These are phyloP conservation scores for Hestina assimilis DNA, from an alignment of 1,140 invertebrate species.

Conservation along the genomic window DNA sequence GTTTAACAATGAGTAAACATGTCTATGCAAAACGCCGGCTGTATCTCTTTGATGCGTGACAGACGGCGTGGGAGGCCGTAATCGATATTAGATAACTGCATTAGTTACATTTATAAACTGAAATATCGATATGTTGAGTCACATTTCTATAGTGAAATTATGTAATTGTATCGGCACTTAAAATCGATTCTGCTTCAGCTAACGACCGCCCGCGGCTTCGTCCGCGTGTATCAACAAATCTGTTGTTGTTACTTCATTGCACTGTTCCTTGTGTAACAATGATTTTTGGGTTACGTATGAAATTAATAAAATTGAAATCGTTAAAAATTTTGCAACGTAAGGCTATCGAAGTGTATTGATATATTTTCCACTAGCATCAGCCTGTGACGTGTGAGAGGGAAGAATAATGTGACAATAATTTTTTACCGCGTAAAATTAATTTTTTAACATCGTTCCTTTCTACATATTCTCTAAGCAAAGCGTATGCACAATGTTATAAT, in stretches of 20 bases:
- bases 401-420: no score
- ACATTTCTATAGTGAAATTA: constrained; percentile 37
- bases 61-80: constrained; percentile 52
- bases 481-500: no score
- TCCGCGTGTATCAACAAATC: constrained; percentile 31
- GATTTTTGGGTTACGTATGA: not conserved
- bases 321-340: no score
- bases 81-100: constrained; percentile 64
- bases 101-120: constrained; percentile 55
- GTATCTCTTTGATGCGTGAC: constrained; percentile 44
- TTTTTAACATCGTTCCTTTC: no score
- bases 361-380: no score
- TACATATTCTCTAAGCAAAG: no score
- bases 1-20: constrained; percentile 23
- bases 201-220: constrained; percentile 39
- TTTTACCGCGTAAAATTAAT: no score
- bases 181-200: constrained; percentile 40
- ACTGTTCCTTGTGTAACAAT: constrained; percentile 26
- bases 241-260: constrained; percentile 25
- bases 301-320: not conserved
- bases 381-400: no score
- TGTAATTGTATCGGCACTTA: constrained; percentile 30
- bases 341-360: no score
- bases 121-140: constrained; percentile 41
- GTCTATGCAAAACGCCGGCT: constrained; percentile 33